Evolutionary conservation across 2,888 invertebrate species (phyloP), one percentile per base, ranked within the genome.

Genomic region (Thera obeliscata): DNA sequence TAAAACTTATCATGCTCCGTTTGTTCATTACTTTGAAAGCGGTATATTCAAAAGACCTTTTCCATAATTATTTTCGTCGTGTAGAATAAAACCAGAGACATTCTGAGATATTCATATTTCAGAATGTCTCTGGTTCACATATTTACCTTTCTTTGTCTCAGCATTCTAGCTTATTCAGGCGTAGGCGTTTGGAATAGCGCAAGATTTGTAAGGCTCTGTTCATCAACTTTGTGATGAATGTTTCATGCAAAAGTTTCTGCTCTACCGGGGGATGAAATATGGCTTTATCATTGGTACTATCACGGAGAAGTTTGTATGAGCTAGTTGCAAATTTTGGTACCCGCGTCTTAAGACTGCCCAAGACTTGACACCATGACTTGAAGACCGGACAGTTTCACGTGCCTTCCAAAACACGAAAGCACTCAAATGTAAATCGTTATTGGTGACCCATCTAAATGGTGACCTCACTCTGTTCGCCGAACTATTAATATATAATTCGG

Each of bases 71-170:
- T 56, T 12, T 66, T 4, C 5, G 55, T 49, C 50, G 22, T 38
- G 48, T 50, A 52, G 56, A 64, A 57, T 66, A 63, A 52, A 54
- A 55, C 49, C 46, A 76, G 78, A 81, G 81, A 80, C 80, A 75
- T 78, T 67, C 80, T 71, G 74, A 81, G 78, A 81, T 82, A 84
- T 87, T 87, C 82, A 84, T 85, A 83, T 84, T 82, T 84, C 81
- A n/a, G n/a, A n/a, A n/a, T n/a, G n/a, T n/a, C n/a, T n/a, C n/a
- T n/a, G n/a, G n/a, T n/a, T n/a, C 83, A 82, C 81, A 82, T 83
- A 82, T 82, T 82, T 80, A 81, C 81, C 75, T 78, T 81, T 81
- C 84, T 83, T 82, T 84, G 83, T 84, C 79, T 78, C 76, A 69
- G 76, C 70, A 67, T 69, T 71, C 70, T 69, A 73, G 43, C 48